These are phyloP conservation scores for Neofelis nebulosa DNA, from an alignment of 2,113 vertebrate genomes.

Conservation along the genomic window DNA sequence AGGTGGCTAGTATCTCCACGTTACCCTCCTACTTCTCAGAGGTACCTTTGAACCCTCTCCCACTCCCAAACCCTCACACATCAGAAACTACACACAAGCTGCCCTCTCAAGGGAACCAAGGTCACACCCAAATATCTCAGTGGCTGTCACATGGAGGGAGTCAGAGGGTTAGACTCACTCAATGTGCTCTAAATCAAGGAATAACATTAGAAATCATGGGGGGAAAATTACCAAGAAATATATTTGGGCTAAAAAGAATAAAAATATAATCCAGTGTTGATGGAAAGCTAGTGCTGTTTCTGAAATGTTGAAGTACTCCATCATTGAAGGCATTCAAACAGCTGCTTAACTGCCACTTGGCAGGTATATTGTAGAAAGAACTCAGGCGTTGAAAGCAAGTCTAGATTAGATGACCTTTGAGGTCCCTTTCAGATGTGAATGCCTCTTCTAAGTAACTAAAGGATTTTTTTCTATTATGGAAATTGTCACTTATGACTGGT, in stretches of 20 bases:
- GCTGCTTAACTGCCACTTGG: neutral
- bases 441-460: neutral
- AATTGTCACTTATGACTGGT: neutral
- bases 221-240: neutral
- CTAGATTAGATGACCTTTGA: neutral
- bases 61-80: neutral
- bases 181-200: neutral
- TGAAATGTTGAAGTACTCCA: neutral
- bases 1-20: accelerated
- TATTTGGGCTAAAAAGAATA: neutral
- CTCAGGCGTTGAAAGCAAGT: neutral
- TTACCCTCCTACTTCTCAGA: neutral
- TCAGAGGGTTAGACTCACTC: neutral
- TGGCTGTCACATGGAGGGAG: neutral
- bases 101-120: neutral
- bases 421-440: neutral
- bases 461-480: neutral
- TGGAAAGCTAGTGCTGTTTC: neutral
- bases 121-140: neutral
- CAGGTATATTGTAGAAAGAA: neutral
- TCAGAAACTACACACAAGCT: neutral
- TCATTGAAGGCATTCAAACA: neutral
- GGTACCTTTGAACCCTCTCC: neutral
- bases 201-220: neutral
- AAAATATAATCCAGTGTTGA: neutral